phyloP scores from a whole-genome alignment of 2,888 invertebrate species.

The Micoletzkya japonica region DNA sequence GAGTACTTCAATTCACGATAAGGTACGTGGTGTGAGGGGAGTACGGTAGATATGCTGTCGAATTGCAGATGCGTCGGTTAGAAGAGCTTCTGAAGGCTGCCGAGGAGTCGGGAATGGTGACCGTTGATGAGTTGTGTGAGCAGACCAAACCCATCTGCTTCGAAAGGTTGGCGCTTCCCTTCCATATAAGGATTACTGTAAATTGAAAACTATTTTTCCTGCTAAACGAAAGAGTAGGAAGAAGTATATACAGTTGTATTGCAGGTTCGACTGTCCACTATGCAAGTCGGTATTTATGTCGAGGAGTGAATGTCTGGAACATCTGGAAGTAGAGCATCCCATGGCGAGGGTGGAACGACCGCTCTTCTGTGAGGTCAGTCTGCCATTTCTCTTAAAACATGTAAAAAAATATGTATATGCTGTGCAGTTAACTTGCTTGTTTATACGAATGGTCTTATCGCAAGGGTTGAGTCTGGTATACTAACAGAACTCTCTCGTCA shows the following conservation, averaged over 20 bases:
- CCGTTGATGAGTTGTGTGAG: slow-evolving; percentile 49
- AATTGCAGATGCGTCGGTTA: slow-evolving; percentile 44
- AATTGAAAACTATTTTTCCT: background rate
- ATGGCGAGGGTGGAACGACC: slow-evolving; percentile 44
- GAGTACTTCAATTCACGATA: slow-evolving; percentile 48
- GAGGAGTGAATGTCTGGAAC: slow-evolving; percentile 54
- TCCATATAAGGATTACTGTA: background rate
- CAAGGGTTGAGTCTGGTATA: background rate
- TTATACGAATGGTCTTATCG: too few relatives aligned
- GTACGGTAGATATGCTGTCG: background rate
- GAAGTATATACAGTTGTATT: too few relatives aligned
- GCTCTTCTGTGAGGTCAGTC: slow-evolving; percentile 55
- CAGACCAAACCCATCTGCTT: slow-evolving; percentile 52
- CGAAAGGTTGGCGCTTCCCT: slow-evolving; percentile 39
- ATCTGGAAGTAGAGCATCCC: slow-evolving; percentile 52
- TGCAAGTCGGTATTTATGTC: slow-evolving; percentile 58
- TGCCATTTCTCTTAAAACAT: background rate
- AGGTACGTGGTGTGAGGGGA: slow-evolving; percentile 32
- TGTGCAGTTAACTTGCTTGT: background rate
- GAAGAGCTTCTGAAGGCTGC: slow-evolving; percentile 44
- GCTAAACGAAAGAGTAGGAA: too few relatives aligned
- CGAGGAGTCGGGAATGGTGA: slow-evolving; percentile 30
- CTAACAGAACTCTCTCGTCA: slow-evolving; percentile 21
- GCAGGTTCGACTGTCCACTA: slow-evolving; percentile 58
- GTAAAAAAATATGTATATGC: background rate